A percentile compares a stretch with the other conserved stretches of the same genome.
These are phyloP conservation scores for Cichladusa arquata DNA, from an alignment of 2,113 vertebrate species.

Conservation along the genomic window DNA sequence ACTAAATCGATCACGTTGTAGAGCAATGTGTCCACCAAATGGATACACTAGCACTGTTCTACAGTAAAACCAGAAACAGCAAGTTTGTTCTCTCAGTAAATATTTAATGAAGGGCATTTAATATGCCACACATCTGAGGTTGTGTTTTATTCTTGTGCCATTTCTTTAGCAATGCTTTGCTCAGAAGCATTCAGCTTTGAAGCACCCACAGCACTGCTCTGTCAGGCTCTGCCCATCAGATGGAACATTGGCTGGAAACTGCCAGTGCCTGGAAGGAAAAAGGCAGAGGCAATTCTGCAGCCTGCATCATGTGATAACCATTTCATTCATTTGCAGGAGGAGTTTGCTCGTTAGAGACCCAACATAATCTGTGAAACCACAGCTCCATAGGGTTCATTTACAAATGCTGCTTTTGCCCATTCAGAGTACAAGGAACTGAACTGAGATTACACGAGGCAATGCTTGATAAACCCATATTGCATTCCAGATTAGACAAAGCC, in stretches of 20 bases:
- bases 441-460: not conserved
- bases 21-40: not conserved
- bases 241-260: not conserved
- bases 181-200: not conserved
- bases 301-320: accelerated
- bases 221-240: not conserved
- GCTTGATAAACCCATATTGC: not conserved
- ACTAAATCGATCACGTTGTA: accelerated
- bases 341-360: not conserved
- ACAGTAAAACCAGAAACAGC: not conserved
- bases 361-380: not conserved
- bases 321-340: not conserved
- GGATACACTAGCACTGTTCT: not conserved
- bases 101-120: not conserved
- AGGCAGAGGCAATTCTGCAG: not conserved
- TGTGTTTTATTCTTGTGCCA: not conserved
- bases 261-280: not conserved
- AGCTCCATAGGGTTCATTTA: accelerated
- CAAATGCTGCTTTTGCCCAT: not conserved
- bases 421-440: not conserved
- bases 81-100: not conserved
- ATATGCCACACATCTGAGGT: accelerated
- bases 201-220: not conserved
- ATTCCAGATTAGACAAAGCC: not conserved
- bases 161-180: not conserved